Base-by-base conservation (phyloP, 2,113 vertebrate species). In the Rallus limicola region DNA sequence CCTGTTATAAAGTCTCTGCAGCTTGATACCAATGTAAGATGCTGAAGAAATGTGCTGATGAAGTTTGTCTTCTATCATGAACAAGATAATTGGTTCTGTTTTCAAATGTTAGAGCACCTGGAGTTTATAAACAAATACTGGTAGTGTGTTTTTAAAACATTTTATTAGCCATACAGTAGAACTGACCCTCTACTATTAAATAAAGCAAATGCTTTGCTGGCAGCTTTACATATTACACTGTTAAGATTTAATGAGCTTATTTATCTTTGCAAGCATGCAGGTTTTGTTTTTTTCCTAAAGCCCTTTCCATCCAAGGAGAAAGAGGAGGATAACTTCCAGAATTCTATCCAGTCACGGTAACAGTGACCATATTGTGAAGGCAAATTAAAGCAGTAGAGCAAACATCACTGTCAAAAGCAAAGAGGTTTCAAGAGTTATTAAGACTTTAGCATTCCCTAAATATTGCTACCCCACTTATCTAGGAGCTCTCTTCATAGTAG, bases 241-340 rank as follows among this genome's bases (percentile, higher is more conserved):
- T 44, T 70, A 44, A 36, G 89, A 87, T 87, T 78, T 95, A 95
- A 92, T 90, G 93, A 84, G 90, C 83, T 94, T 97, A 95, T 89
- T 93, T 93, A 92, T 94, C 87, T 89, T 63, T 34, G 68, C 84
- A 88, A 69, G 83, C 42, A 65, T 34, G 31, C 1, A 18, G 70
- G 50, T 18, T 75, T 91, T 25, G 36, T 11, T 79, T 85, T 76
- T 53, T n/a, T 63, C 88, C 65, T 93, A 91, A 97, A 93, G 82
- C 36, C 56, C 46, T 94, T 88, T 76, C 75, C 93, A 95, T 76
- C 75, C 93, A 95, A 91, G 96, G 79, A 96, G 82, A 95, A 70
- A 67, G 68, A 77, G 5, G 36, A 90, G 59, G n/a, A 19, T 59
- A 88, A 80, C 28, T 94, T 82, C 58, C 74, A 56, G 8, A 59